Evolutionary conservation across 2,797 vertebrate genomes (phyloP), one percentile per base, ranked within the genome.

Genomic region (Mus caroli): DNA sequence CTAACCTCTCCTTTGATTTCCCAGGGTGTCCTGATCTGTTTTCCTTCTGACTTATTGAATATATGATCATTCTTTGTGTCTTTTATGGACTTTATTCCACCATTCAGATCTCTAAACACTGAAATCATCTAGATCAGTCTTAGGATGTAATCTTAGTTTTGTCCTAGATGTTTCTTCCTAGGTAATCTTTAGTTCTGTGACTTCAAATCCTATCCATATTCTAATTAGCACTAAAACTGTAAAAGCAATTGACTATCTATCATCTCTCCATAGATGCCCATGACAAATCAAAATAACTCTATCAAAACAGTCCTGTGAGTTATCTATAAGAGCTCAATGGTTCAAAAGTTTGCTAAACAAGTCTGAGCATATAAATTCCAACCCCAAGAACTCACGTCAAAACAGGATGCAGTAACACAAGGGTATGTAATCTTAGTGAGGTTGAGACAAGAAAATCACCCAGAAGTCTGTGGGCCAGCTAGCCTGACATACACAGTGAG

Each of bases 161-260:
- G 43, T 24, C 60, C 69, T 82, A 46, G 69, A 56, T 28, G 5
- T 87, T 93, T 95, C 76, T 87, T 86, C 17, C 28, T 83, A 86
- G 7, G 34, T 46, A 58, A 34, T 90, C 3, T 92, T 90, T 43
- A 90, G 46, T 56, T n/a, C 5, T 28, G 46, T 79, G 14, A 84
- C 6, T 64, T 96, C 60, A 93, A 94, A 82, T 88, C 26, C 17
- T 87, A 67, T n/a, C 15, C 77, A 2, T 83, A 43, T 93, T 11
- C 50, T 50, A 50, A 50, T 50, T 24, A 79, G 62, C 14, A 75
- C 8, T 37, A 46, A 76, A 94, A 79, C 37, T 52, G 6, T 60
- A 86, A 78, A 24, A 50, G 73, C 43, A 62, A 20, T 52, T 79
- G 20, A 15, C 19, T 90, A 80, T 82, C 19, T 90, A 80, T 82